A percentile compares a stretch with the other conserved stretches of the same genome.
These are phyloP conservation scores for Odontophorus gujanensis DNA, from an alignment of 2,113 vertebrate species.

Conservation along the genomic window DNA sequence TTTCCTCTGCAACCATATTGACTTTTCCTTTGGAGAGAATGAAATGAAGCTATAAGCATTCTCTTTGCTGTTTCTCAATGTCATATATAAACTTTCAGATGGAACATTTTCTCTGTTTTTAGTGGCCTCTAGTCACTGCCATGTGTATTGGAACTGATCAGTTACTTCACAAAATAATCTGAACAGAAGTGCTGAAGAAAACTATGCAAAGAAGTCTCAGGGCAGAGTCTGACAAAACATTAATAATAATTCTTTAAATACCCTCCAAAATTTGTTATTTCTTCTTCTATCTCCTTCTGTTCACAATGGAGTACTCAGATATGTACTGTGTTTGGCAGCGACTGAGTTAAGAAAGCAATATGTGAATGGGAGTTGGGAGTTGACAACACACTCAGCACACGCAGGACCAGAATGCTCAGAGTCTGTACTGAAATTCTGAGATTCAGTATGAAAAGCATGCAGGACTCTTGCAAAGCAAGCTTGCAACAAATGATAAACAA, in stretches of 20 bases:
- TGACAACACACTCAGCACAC: fast-evolving
- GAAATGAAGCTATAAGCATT: neutral
- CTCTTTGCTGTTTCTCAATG: neutral
- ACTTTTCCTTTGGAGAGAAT: neutral
- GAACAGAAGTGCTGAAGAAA: neutral
- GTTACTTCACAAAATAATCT: neutral
- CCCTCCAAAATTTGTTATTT: neutral
- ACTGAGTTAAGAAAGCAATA: neutral
- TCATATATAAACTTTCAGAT: neutral
- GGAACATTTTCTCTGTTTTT: neutral
- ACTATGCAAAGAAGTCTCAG: neutral
- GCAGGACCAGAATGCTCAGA: neutral
- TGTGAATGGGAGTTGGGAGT: neutral
- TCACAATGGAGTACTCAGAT: neutral
- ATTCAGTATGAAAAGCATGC: neutral
- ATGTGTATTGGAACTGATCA: neutral
- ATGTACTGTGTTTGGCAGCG: neutral
- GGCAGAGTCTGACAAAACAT: neutral
- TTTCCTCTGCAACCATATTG: neutral
- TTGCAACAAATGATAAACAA: neutral
- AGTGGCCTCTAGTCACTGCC: neutral
- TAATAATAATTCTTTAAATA: neutral
- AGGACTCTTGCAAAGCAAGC: neutral
- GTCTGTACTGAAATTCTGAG: neutral
- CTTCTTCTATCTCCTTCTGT: neutral